Conservation (phyloP, 2,888 invertebrate genomes). For the Eurois occulta region DNA sequence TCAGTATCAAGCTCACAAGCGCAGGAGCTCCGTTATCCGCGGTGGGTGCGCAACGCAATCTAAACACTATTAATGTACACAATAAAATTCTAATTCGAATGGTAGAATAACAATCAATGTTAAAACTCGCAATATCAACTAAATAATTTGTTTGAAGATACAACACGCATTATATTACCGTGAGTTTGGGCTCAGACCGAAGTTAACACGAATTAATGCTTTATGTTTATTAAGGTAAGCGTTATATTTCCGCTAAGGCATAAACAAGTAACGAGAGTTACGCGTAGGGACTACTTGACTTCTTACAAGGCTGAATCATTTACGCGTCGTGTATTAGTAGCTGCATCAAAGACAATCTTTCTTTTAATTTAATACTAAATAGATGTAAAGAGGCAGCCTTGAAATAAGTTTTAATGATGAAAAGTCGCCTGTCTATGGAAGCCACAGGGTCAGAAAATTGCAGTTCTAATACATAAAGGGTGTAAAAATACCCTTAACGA, state of each 20-base stretch:
- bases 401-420: constrained; percentile 1
- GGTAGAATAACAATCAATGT: constrained; percentile 48
- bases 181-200: constrained; percentile 5
- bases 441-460: neutral
- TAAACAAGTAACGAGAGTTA: neutral
- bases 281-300: neutral
- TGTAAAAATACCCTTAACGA: too few species aligned
- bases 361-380: constrained; percentile 1
- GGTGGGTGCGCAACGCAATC: constrained; percentile 55
- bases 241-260: constrained; percentile 6
- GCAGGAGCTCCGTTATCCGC: constrained; percentile 54
- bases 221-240: neutral
- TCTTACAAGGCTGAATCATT: constrained; percentile 8
- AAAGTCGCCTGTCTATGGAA: constrained; percentile 5
- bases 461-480: constrained; percentile 8
- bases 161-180: constrained; percentile 23
- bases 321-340: neutral
- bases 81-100: constrained; percentile 52
- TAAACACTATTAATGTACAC: constrained; percentile 57
- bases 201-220: constrained; percentile 7
- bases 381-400: neutral
- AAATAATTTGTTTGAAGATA: constrained; percentile 34
- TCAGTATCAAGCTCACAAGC: constrained; percentile 46
- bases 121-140: constrained; percentile 31
- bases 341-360: neutral